A percentile compares a stretch with the other conserved stretches of the same genome.
Conservation (phyloP, 64 coral and sea anemone genomes). For the Stylophora pistillata region DNA sequence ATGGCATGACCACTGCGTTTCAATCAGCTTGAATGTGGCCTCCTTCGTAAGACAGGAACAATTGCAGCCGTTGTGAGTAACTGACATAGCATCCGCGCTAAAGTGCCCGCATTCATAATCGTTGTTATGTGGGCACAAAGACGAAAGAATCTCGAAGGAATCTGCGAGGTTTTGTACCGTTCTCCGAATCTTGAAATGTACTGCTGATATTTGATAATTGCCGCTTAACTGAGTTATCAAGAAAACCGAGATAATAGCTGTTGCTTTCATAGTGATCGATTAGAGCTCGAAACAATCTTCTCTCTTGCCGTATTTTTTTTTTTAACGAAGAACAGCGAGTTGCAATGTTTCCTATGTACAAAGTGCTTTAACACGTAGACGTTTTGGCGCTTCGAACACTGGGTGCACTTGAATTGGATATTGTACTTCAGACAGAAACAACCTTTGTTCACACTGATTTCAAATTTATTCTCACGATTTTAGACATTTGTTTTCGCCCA, state of each 20-base stretch:
- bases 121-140: neutral
- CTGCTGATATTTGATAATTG: neutral
- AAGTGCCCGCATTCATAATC: neutral
- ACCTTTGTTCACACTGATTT: neutral
- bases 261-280: neutral
- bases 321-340: neutral
- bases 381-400: neutral
- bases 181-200: neutral
- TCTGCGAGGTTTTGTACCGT: neutral
- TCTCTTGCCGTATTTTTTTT: neutral
- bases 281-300: neutral
- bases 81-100: neutral
- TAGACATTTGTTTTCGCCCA: neutral
- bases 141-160: neutral
- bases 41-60: neutral
- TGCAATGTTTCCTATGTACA: neutral
- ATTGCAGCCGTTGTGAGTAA: neutral
- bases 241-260: neutral
- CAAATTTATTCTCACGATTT: neutral
- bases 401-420: neutral
- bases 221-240: neutral
- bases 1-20: neutral
- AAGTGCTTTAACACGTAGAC: neutral
- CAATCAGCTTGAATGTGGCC: neutral
- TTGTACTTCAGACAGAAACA: neutral